Evolutionary conservation across 2,797 vertebrate species (phyloP).

Genomic region (Epinephelus coioides): DNA sequence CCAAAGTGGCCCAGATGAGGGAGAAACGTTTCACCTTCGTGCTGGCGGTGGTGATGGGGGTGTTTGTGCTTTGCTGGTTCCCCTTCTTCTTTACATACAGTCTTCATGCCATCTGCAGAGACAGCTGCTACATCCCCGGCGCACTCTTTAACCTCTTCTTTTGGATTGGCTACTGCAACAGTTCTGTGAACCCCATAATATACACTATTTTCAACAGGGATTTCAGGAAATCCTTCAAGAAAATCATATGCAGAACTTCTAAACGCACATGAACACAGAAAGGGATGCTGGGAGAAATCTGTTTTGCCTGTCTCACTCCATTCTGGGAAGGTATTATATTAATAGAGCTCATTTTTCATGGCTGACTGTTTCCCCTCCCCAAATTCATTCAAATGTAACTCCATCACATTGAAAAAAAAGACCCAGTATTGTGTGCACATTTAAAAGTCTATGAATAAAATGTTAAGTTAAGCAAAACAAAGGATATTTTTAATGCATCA

Average conservation of each 20-base stretch:
- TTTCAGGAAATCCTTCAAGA: constrained; percentile 89
- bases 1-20: constrained; percentile 88
- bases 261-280: constrained; percentile 71
- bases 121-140: constrained; percentile 85
- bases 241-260: constrained; percentile 85
- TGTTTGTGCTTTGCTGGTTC: constrained; percentile 90
- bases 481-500: constrained; percentile 20
- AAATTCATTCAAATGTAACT: constrained; percentile 64
- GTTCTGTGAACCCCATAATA: constrained; percentile 89
- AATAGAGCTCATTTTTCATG: constrained; percentile 28
- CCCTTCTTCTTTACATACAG: constrained; percentile 91
- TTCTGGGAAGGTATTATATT: constrained; percentile 27
- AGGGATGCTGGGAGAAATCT: constrained; percentile 12
- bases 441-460: constrained; percentile 73
- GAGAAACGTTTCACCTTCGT: constrained; percentile 90
- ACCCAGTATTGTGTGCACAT: constrained; percentile 64
- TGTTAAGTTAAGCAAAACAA: constrained; percentile 53
- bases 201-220: constrained; percentile 91
- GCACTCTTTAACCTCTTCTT: constrained; percentile 89
- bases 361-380: constrained; percentile 25
- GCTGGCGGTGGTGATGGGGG: constrained; percentile 89
- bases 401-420: constrained; percentile 31
- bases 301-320: constrained; percentile 9
- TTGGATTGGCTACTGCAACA: constrained; percentile 92
- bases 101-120: constrained; percentile 86